These are phyloP conservation scores for Pardalotus punctatus DNA, from an alignment of 2,113 vertebrate species.

Conservation along the genomic window DNA sequence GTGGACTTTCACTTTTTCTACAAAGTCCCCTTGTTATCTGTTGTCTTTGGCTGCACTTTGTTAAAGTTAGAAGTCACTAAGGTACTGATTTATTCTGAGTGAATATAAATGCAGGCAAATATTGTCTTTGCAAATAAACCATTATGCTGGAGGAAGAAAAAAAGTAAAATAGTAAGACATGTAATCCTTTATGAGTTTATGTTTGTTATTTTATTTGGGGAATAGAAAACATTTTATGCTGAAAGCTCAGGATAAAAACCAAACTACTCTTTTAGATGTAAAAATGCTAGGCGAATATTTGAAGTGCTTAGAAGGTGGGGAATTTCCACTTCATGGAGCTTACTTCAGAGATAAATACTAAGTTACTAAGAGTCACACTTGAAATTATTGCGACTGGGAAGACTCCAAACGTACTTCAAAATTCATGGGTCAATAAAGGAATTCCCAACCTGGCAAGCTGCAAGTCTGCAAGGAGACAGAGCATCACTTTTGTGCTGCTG, in stretches of 20 bases:
- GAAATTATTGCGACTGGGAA: background rate
- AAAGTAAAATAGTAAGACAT: accelerated
- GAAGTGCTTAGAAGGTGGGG: background rate
- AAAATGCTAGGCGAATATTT: background rate
- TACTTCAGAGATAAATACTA: background rate
- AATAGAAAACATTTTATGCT: background rate
- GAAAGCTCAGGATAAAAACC: background rate
- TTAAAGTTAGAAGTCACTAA: background rate
- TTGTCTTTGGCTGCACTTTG: background rate
- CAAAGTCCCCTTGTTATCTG: background rate
- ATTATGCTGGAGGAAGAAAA: background rate
- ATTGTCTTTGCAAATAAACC: background rate
- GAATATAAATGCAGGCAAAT: background rate
- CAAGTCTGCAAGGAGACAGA: background rate
- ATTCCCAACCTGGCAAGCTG: background rate
- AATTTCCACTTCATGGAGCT: background rate
- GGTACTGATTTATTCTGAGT: background rate
- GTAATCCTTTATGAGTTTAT: background rate
- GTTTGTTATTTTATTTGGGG: background rate
- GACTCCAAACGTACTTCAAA: background rate
- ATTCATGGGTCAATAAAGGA: background rate
- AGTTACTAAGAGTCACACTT: background rate
- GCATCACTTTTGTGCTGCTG: background rate
- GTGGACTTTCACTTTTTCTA: background rate
- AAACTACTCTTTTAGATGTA: background rate